phyloP scores from a whole-genome alignment of 2,797 vertebrate species.

The Aselliscus stoliczkanus region DNA sequence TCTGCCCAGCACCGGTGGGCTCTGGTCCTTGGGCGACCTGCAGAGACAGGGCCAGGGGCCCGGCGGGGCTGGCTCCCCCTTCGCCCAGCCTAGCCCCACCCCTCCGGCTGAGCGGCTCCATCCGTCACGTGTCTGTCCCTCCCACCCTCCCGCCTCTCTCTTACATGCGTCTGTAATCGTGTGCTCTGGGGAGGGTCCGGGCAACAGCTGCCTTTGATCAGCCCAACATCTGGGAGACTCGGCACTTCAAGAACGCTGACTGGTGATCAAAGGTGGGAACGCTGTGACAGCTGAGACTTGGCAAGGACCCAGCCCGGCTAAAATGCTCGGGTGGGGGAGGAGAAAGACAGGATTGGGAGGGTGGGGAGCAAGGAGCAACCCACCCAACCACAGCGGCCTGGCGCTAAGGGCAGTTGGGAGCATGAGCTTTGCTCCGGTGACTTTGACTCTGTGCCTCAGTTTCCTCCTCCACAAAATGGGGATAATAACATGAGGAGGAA shows the following conservation, averaged over 20 bases:
- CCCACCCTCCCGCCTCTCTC: constrained; percentile 20
- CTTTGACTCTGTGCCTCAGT: neutral
- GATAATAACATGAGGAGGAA: neutral
- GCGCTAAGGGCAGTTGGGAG: accelerated
- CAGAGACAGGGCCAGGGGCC: accelerated
- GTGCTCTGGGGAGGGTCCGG: constrained; percentile 74
- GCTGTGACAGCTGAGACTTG: constrained; percentile 77
- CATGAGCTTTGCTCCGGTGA: neutral
- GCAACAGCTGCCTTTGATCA: constrained; percentile 87
- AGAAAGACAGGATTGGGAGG: neutral
- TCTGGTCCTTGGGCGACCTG: neutral
- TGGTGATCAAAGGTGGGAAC: constrained; percentile 85
- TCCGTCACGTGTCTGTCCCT: constrained; percentile 13
- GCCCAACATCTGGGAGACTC: constrained; percentile 80
- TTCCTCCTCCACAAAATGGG: constrained; percentile 40
- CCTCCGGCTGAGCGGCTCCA: neutral
- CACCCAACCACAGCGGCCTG: accelerated
- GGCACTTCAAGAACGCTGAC: constrained; percentile 80
- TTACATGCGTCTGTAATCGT: neutral
- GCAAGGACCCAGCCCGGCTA: constrained; percentile 68
- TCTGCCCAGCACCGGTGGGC: neutral
- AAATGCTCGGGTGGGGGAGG: constrained; percentile 29
- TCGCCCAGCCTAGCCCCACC: accelerated
- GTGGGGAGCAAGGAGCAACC: neutral
- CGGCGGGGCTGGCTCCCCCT: neutral